Percentiles rank a stretch among this genome's conserved stretches.
Conservation (phyloP, 2,888 invertebrate genomes). For the Seira sanloemensis region DNA sequence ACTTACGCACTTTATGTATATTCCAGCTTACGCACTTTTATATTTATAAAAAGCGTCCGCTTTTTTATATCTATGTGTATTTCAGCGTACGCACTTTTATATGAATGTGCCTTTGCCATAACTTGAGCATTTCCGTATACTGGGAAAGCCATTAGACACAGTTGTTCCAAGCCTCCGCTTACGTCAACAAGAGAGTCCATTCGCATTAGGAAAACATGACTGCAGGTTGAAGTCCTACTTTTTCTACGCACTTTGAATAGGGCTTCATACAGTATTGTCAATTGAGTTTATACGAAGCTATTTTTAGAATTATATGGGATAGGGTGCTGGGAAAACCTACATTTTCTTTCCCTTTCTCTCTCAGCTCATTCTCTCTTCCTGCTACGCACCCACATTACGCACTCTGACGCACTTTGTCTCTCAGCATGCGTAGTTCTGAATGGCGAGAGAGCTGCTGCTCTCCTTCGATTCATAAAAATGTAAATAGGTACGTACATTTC, state of each 20-base stretch:
- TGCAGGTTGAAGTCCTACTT: conserved; percentile 11
- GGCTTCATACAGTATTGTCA: neutral
- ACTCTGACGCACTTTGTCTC: conserved; percentile 31
- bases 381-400: conserved; percentile 33
- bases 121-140: too few species aligned
- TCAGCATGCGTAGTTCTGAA: conserved; percentile 20
- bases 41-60: neutral
- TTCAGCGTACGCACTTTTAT: too few species aligned
- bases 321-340: neutral
- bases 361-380: conserved; percentile 9
- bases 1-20: neutral
- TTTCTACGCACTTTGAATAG: conserved; percentile 1
- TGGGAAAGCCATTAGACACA: neutral
- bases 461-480: conserved; percentile 13
- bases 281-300: neutral
- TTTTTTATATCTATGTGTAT: neutral
- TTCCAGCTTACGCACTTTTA: conserved; percentile 1
- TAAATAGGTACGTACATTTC: neutral
- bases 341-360: neutral
- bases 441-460: neutral
- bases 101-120: too few species aligned
- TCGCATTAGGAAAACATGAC: neutral
- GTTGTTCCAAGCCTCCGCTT: neutral
- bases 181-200: neutral
- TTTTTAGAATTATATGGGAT: neutral